phyloP scores from a whole-genome alignment of 1,140 invertebrate species.

The Cephus cinctus region DNA sequence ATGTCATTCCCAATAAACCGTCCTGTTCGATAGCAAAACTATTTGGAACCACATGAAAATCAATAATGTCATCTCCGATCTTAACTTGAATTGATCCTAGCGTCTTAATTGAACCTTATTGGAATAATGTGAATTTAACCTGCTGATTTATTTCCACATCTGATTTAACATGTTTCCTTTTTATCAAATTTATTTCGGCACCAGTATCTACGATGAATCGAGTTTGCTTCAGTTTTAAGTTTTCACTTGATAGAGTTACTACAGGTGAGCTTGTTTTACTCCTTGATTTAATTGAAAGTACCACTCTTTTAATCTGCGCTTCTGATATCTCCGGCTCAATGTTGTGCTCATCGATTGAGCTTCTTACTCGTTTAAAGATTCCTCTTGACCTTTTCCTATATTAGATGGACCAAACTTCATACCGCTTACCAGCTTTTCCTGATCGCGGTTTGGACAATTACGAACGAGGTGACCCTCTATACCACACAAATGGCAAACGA shows the following conservation, averaged over 20 bases:
- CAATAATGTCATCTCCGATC: neutral
- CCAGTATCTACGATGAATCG: constrained; percentile 3
- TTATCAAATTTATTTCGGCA: constrained; percentile 6
- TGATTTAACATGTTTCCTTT: neutral
- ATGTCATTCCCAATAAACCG: constrained; percentile 1
- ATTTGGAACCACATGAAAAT: constrained; percentile 3
- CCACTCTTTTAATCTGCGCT: neutral
- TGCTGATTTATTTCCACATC: neutral
- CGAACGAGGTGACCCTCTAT: no score
- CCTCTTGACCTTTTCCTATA: neutral
- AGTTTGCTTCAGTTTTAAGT: neutral
- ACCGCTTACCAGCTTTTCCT: no score
- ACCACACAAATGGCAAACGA: no score
- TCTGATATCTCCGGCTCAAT: neutral
- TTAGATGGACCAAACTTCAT: no score
- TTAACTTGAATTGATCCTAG: neutral
- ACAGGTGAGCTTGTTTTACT: no score
- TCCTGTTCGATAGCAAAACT: constrained; percentile 3
- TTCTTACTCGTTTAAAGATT: neutral
- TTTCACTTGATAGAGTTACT: neutral
- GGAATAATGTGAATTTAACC: neutral
- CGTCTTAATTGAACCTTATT: neutral
- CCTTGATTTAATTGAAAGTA: neutral
- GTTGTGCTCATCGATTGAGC: constrained; percentile 1
- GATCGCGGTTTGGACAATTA: no score